Percentiles rank a stretch among this genome's conserved stretches.
These are phyloP conservation scores for Poeciliopsis retropinna DNA, from an alignment of 2,113 vertebrate species.

Conservation along the genomic window DNA sequence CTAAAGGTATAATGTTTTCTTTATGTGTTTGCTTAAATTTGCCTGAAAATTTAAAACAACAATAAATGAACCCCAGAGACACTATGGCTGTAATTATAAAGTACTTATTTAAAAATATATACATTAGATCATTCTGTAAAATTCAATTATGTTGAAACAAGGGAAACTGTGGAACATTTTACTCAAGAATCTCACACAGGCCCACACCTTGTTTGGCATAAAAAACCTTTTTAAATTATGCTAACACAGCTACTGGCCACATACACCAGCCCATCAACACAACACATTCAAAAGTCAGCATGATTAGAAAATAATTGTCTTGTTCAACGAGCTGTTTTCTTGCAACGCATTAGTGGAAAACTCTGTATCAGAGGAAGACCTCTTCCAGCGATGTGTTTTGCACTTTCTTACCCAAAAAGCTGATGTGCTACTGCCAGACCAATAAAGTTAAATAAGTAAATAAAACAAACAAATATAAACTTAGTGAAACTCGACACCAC, in stretches of 20 bases:
- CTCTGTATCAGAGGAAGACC: not conserved
- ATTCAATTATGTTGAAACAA: no score
- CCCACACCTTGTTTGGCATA: no score
- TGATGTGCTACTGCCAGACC: conserved; percentile 22
- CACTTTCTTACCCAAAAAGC: conserved; percentile 20
- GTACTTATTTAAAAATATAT: no score
- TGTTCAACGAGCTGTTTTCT: not conserved
- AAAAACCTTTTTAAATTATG: no score
- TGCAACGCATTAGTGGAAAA: no score
- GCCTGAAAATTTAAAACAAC: not conserved
- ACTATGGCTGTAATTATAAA: no score
- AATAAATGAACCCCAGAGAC: not conserved
- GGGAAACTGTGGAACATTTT: no score
- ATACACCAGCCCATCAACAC: not conserved
- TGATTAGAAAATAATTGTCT: not conserved
- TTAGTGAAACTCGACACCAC: not conserved
- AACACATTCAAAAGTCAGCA: not conserved
- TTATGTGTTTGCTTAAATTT: not conserved
- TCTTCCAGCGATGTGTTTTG: conserved; percentile 11
- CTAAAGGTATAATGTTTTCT: not conserved
- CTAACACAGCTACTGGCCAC: not conserved
- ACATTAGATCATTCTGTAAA: no score
- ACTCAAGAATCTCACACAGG: no score
- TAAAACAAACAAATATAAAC: not conserved
- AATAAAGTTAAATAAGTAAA: not conserved